Base-by-base conservation (phyloP, 2,888 invertebrate genomes). In the Choristoneura rosaceana region DNA sequence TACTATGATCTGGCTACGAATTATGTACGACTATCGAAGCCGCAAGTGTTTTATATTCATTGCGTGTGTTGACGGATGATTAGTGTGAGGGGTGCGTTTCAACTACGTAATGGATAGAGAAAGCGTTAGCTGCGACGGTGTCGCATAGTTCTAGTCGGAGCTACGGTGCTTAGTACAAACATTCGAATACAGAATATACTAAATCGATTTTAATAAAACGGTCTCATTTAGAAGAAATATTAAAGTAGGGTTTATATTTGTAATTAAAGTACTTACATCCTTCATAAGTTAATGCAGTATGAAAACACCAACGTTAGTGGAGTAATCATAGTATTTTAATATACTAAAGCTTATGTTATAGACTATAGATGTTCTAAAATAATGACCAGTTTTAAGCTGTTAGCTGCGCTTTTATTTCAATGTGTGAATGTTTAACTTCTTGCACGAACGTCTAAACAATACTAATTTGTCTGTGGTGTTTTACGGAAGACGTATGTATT, bases 151-250 rank as follows among this genome's bases (percentile, higher is more conserved):
- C 7, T 38, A 7, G 7, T 5, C 38, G 7, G 7, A 7, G 38
- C 25, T 9, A 71, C 69, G 76, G 75, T 76, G 73, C 74, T 75
- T 73, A 69, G 71, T 75, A 71, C 71, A 69, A 76, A 74, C 25
- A 34, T 69, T 73, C 68, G 33, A 55, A 50, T 45, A 25, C 70
- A 50, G n/a, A 50, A 50, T 69, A 41, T 17, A 45, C 15, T 60
- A 64, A 45, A 62, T 45, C 34, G 38, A 15, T 25, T 69, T 14
- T 12, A 34, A 47, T 47, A 12, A 62, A 50, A 52, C 61, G 17
- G 43, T 66, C 47, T 45, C 45, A 25, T 52, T 17, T 70, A 60
- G 50, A 52, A 74, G 74, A 71, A 74, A 74, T 74, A 74, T 64
- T 71, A 63, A 68, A 67, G 64, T 71, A 74, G 50, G 74, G 3